Evolutionary conservation across 2,113 vertebrate genomes (phyloP), one percentile per base, ranked within the genome.

Genomic region (Oryzias javanicus): DNA sequence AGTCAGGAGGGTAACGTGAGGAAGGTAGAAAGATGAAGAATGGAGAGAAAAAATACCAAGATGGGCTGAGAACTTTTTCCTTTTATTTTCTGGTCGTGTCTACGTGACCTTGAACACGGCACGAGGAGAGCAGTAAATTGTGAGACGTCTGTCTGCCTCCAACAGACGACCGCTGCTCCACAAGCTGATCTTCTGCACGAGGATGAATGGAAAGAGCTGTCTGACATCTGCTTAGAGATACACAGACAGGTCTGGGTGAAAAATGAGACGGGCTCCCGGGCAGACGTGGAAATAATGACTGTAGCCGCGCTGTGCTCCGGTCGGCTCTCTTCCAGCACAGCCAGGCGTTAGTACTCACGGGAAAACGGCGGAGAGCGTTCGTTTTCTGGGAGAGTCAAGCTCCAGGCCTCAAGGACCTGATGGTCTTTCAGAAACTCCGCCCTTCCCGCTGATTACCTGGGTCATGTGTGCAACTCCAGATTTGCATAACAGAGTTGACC

Each of bases 91-190:
- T 35, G 42, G 73, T 74, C 83, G 4, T n/a, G 24, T 27, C 22
- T 35, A 35, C 72, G 76, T 82, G 83, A 79, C 81, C 86, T 89
- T 87, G 86, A 86, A 59, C 41, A n/a, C 24, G 70, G 56, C 59
- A 20, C 62, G 55, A 75, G 64, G 65, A 67, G 76, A 64, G 71
- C 58, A 66, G 72, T 58, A 55, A 71, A 60, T 64, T 66, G 56
- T 62, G 68, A 74, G 69, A 72, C 51, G 56, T 78, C 86, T 84
- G 87, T 85, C 85, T 85, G 86, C 60, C 74, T 65, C 55, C 1
- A 70, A 76, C 71, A 78, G 80, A 77, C 50, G 63, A 76, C 66
- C 58, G 78, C 72, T 48, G 79, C 78, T 74, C 63, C 65, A 81
- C 84, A 78, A 55, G 72, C 80, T 83, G 82, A 80, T 85, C 55